Evolutionary conservation across 2,888 invertebrate species (phyloP).

Genomic region (Phragmatobia fuliginosa): DNA sequence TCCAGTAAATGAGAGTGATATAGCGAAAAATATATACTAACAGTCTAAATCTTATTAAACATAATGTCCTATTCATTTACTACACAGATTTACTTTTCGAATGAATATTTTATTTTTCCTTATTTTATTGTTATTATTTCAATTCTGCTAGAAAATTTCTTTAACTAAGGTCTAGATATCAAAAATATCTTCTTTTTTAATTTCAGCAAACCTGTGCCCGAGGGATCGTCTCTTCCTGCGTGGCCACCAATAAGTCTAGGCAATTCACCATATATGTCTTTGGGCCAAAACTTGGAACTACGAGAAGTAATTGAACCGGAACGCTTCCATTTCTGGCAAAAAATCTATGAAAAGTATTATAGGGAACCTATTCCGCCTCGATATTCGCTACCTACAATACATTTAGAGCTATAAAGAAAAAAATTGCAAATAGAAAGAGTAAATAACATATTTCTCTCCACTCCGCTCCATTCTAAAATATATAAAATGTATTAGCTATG

Average conservation of each 20-base stretch:
- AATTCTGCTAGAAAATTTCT: too few relatives aligned
- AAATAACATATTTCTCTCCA: too few relatives aligned
- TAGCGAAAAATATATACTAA: background rate
- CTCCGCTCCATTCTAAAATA: too few relatives aligned
- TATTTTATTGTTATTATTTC: too few relatives aligned
- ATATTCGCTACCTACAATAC: background rate
- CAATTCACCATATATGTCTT: constrained; percentile 46
- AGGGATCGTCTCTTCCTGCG: constrained; percentile 31
- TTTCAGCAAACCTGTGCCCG: constrained; percentile 46
- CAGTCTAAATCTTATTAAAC: background rate
- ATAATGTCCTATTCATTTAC: too few relatives aligned
- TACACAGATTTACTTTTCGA: too few relatives aligned
- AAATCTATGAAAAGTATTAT: constrained; percentile 46
- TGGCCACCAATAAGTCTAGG: constrained; percentile 44
- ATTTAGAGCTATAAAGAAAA: constrained; percentile 1
- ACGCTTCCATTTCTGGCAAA: constrained; percentile 44
- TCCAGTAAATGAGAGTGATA: background rate
- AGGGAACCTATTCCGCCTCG: constrained; percentile 17
- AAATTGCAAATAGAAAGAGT: background rate
- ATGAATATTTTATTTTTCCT: too few relatives aligned
- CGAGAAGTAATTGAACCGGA: constrained; percentile 20
- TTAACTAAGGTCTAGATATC: too few relatives aligned
- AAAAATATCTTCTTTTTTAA: too few relatives aligned
- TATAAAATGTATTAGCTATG: too few relatives aligned
- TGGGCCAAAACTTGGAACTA: constrained; percentile 39